phyloP scores from a whole-genome alignment of 2,113 vertebrate species.

The Pterocles orientalis region DNA sequence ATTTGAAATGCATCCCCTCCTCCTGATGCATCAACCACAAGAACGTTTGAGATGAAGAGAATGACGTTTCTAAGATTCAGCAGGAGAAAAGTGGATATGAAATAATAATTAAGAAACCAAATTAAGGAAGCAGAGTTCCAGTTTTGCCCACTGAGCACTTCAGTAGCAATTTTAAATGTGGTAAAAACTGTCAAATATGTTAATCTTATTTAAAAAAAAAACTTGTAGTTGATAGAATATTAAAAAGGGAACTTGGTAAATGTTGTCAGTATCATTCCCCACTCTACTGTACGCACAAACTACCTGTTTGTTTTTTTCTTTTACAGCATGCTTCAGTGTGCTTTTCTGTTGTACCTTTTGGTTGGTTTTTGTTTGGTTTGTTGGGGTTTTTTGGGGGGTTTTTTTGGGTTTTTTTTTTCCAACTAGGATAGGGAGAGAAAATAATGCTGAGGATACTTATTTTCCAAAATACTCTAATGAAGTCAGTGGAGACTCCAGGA shows the following conservation, averaged over 20 bases:
- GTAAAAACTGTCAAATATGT: background rate
- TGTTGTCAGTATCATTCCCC: background rate
- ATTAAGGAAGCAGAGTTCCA: background rate
- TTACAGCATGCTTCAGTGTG: background rate
- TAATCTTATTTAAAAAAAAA: background rate
- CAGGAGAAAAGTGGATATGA: background rate
- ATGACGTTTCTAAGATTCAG: background rate
- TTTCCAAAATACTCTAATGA: conserved; percentile 60
- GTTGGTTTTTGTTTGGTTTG: too few relatives aligned
- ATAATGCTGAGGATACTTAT: conserved; percentile 43
- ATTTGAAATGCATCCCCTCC: background rate
- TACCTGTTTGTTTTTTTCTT: background rate
- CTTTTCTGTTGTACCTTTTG: background rate
- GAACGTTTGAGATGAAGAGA: background rate
- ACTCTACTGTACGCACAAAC: background rate
- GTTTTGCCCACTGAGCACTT: background rate
- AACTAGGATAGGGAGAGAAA: background rate
- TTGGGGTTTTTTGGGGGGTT: too few relatives aligned
- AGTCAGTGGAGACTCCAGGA: conserved; percentile 43
- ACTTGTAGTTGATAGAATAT: background rate
- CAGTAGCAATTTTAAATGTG: background rate
- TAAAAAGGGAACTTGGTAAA: background rate
- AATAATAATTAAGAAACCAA: background rate
- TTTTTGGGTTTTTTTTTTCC: too few relatives aligned
- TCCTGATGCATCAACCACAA: rapidly evolving